A percentile compares a stretch with the other conserved stretches of the same genome.
These are phyloP conservation scores for Drosophila willistoni DNA, from an alignment of 1,140 invertebrate species.

Conservation along the genomic window DNA sequence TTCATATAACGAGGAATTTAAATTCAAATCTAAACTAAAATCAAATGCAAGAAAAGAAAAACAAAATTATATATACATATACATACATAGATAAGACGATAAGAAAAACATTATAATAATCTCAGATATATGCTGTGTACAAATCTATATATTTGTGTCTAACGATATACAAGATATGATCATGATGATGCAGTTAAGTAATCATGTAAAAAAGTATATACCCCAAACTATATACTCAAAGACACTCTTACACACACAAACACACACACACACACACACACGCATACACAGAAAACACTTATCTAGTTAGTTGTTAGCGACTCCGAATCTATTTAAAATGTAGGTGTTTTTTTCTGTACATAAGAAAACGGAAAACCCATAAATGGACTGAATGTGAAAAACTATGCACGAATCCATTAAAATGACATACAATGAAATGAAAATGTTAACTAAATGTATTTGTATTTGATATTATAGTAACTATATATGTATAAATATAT, in stretches of 20 bases:
- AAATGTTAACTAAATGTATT: slow-evolving; percentile 77
- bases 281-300: slow-evolving; percentile 36
- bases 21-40: slow-evolving; percentile 49
- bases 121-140: slow-evolving; percentile 71
- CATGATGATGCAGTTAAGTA: slow-evolving; percentile 24
- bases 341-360: slow-evolving; percentile 49
- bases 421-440: slow-evolving; percentile 45
- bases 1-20: slow-evolving; percentile 62
- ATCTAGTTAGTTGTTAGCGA: slow-evolving; percentile 59
- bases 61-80: neutral
- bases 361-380: slow-evolving; percentile 44
- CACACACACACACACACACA: slow-evolving; percentile 26
- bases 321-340: slow-evolving; percentile 22
- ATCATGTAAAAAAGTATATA: slow-evolving; percentile 51
- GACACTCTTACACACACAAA: slow-evolving; percentile 32
- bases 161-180: slow-evolving; percentile 34
- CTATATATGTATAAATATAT: slow-evolving; percentile 14
- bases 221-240: slow-evolving; percentile 18
- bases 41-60: slow-evolving; percentile 1
- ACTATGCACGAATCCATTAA: slow-evolving; percentile 36
- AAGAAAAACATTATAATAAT: slow-evolving; percentile 25
- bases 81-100: neutral
- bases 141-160: slow-evolving; percentile 72
- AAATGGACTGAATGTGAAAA: slow-evolving; percentile 62
- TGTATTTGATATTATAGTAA: slow-evolving; percentile 49